These are phyloP conservation scores for Brachypodius melanocephalos DNA, from an alignment of 2,113 vertebrate species.

Conservation along the genomic window DNA sequence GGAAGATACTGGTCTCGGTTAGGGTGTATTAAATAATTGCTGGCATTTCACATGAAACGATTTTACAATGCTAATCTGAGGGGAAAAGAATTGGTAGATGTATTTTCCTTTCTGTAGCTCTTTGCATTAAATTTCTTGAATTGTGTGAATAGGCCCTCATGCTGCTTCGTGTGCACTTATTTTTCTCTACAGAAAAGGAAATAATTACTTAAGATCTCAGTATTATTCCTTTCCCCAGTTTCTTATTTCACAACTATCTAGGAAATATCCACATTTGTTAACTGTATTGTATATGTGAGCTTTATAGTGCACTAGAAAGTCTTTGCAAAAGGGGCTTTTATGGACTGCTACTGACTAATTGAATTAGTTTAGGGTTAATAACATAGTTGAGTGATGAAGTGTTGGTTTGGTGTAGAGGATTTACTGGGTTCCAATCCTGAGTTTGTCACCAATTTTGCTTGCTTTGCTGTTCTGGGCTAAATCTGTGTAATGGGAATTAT, in stretches of 20 bases:
- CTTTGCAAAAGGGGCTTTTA: not conserved
- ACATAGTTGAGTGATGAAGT: not conserved
- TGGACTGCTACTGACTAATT: not conserved
- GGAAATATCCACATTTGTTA: not conserved
- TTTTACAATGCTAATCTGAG: not conserved
- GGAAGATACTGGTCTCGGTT: not conserved
- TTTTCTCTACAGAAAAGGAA: slow-evolving; percentile 7
- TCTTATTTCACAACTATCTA: not conserved
- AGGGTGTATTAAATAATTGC: not conserved
- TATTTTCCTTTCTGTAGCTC: not conserved
- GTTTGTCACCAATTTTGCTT: not conserved
- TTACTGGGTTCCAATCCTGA: not conserved
- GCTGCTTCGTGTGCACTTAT: not conserved
- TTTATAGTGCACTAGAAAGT: not conserved
- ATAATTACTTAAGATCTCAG: not conserved
- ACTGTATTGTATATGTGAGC: not conserved
- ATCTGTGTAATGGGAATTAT: not conserved
- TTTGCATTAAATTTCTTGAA: not conserved
- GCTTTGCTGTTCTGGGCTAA: not conserved
- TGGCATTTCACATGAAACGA: not conserved
- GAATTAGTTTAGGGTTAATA: slow-evolving; percentile 1
- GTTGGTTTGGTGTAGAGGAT: not conserved
- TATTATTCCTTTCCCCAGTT: slow-evolving; percentile 7
- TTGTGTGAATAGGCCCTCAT: not conserved
- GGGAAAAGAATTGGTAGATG: not conserved